phyloP scores from a whole-genome alignment of 2,113 vertebrate genomes.

The Morphnarchus princeps region DNA sequence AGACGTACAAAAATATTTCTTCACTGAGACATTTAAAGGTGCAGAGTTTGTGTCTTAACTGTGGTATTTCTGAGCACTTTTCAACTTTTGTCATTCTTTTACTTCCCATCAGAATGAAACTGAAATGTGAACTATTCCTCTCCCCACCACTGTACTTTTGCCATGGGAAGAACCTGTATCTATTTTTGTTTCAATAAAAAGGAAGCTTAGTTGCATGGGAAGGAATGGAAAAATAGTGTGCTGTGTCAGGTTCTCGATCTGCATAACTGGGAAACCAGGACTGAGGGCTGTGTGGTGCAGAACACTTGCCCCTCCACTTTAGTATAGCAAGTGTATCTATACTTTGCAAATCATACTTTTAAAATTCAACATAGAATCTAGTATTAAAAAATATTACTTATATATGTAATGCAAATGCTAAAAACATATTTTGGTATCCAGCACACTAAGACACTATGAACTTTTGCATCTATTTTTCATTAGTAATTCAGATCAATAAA shows the following conservation, averaged over 20 bases:
- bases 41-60: background rate
- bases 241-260: background rate
- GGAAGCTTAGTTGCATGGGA: background rate
- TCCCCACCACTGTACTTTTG: background rate
- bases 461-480: background rate
- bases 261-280: accelerated
- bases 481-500: background rate
- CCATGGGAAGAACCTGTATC: background rate
- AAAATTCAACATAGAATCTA: background rate
- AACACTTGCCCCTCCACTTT: background rate
- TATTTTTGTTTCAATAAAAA: background rate
- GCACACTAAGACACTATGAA: background rate
- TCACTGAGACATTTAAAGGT: background rate
- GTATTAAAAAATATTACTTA: background rate
- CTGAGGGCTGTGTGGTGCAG: background rate
- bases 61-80: background rate
- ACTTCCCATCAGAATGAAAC: background rate
- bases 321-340: background rate
- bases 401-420: background rate
- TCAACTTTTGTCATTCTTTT: background rate
- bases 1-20: background rate
- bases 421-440: background rate
- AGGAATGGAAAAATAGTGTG: background rate
- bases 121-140: background rate
- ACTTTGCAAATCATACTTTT: background rate